These are phyloP conservation scores for Pangasius larnaudii DNA, from an alignment of 2,797 vertebrate species.

Conservation along the genomic window DNA sequence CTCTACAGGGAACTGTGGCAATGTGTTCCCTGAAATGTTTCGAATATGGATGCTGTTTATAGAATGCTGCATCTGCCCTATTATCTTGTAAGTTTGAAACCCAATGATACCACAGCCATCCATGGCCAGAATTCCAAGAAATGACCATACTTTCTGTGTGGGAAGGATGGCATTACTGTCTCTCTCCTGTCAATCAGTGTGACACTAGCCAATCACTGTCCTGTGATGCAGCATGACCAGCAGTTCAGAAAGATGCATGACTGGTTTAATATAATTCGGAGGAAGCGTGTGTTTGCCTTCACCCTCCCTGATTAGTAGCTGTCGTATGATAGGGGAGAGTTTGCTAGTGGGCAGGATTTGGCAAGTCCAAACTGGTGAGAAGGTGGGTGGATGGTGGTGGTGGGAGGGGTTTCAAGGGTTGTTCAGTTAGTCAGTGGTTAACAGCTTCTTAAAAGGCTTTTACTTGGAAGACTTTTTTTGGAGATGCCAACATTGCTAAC, in stretches of 20 bases:
- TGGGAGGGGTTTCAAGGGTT: too few relatives aligned
- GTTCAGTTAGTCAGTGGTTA: background rate
- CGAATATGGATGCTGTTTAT: slow-evolving; percentile 26
- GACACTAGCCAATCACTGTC: background rate
- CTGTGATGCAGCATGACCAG: background rate
- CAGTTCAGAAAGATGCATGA: background rate
- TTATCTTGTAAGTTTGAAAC: background rate
- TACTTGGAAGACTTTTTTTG: background rate
- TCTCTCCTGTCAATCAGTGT: background rate
- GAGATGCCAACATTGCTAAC: background rate
- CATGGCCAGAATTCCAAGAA: background rate
- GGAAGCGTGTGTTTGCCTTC: too few relatives aligned
- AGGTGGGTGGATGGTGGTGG: too few relatives aligned
- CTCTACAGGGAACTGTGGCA: slow-evolving; percentile 46
- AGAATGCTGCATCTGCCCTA: background rate
- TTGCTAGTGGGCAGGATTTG: too few relatives aligned
- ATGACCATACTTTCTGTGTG: background rate
- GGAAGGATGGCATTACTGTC: background rate
- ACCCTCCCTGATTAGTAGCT: too few relatives aligned
- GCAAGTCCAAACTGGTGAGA: too few relatives aligned
- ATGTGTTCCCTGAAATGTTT: slow-evolving; percentile 34
- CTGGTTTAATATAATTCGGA: background rate
- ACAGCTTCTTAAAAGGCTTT: background rate
- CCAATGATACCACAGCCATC: background rate
- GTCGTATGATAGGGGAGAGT: too few relatives aligned